These are phyloP conservation scores for Oncorhynchus kisutch DNA, from an alignment of 2,113 vertebrate species.

Conservation along the genomic window DNA sequence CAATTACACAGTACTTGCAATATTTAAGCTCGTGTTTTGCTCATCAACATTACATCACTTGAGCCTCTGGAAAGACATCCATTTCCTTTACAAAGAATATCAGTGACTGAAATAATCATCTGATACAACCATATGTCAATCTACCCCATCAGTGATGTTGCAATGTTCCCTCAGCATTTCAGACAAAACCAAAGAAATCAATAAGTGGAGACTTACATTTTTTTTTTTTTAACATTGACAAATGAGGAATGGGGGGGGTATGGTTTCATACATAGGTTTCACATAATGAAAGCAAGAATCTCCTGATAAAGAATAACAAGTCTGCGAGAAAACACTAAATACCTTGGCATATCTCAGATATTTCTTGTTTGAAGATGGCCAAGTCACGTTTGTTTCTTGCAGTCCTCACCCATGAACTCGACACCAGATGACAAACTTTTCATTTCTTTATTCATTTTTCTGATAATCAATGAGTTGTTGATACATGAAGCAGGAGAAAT, in stretches of 20 bases:
- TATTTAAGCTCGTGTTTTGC: no score
- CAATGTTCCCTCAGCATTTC: background rate
- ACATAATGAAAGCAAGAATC: background rate
- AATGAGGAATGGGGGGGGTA: background rate
- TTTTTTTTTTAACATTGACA: background rate
- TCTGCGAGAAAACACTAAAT: no score
- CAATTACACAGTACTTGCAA: no score
- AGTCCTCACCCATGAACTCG: background rate
- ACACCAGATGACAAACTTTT: slow-evolving; percentile 28
- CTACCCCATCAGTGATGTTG: background rate
- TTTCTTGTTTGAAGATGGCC: no score
- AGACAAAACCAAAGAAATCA: background rate
- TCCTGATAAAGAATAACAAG: background rate
- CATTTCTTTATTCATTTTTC: slow-evolving; percentile 72
- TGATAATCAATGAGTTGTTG: slow-evolving; percentile 68
- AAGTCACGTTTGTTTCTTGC: background rate
- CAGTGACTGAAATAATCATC: background rate
- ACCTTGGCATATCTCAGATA: no score
- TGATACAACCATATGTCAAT: background rate
- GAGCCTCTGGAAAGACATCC: background rate
- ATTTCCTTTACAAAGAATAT: background rate
- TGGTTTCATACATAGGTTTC: background rate
- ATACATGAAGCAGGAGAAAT: slow-evolving; percentile 73
- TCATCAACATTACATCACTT: no score
- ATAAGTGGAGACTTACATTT: no score